Evolutionary conservation across 2,888 invertebrate species (phyloP), one percentile per base, ranked within the genome.

Genomic region (Lamproptera curius): DNA sequence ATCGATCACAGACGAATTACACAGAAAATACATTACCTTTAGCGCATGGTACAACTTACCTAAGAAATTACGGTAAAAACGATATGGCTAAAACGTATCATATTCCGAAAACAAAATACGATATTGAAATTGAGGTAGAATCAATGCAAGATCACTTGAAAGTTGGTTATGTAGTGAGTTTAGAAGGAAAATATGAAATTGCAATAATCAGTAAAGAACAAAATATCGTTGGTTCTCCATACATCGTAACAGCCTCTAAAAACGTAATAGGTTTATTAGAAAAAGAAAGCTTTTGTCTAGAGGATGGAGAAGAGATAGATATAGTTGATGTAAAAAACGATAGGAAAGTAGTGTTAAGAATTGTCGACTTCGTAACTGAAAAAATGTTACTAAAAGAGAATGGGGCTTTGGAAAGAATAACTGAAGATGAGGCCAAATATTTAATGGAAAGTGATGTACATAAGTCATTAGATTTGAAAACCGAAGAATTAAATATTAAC

Each of bases 171-270:
- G 68, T 73, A 1, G 89, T 90, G 1, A 78, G 71, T 36, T 67
- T 80, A 52, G 81, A 84, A 60, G 91, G 91, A 2, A 84, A 85
- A 62, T 89, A 91, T 61, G 88, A 90, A 69, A 76, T 91, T 28
- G 88, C 83, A 20, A 79, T 91, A 35, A 88, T 89, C 11, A 89
- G 87, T 45, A 82, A 89, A 64, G 90, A 90, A 1, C 86, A 87
- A 62, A 79, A 84, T 58, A 77, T 90, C 33, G 83, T 86, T 23
- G 91, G 91, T n/a, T 91, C 91, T 15, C 92, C 92, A 1, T 92
- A 87, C 59, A 68, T 68, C 43, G 76, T 90, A 2, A 87, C 78
- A 46, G 85, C 89, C 14, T 73, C 80, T 2, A 65, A 75, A 45
- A 77, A 84, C 51, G 80, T 85, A 28, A 52, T 85, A 3, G 62